A percentile compares a stretch with the other conserved stretches of the same genome.
phyloP scores from a whole-genome alignment of 2,797 vertebrate species.

The Menidia menidia region DNA sequence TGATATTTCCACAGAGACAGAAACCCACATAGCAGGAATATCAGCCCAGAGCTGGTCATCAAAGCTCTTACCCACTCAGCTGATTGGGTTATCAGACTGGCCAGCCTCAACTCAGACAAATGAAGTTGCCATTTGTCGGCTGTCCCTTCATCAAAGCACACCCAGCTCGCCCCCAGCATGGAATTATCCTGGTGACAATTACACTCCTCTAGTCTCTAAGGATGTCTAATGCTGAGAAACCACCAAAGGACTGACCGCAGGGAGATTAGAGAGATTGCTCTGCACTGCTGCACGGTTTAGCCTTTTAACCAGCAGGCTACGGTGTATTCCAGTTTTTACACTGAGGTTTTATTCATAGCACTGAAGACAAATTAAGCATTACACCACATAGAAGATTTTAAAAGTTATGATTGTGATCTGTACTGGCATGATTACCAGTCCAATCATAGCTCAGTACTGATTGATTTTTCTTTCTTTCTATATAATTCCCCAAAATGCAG shows the following conservation, averaged over 20 bases:
- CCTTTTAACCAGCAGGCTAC: slow-evolving; percentile 25
- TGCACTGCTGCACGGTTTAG: slow-evolving; percentile 52
- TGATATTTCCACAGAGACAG: slow-evolving; percentile 64
- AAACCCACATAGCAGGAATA: slow-evolving; percentile 45
- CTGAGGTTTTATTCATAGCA: slow-evolving; percentile 4
- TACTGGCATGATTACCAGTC: no score
- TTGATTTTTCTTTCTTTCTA: no score
- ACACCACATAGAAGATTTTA: no score
- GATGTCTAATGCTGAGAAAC: slow-evolving; percentile 53
- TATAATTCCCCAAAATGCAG: no score
- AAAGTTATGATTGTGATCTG: no score
- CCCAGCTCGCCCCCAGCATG: slow-evolving; percentile 46
- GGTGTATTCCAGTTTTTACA: slow-evolving; percentile 26
- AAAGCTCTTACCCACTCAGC: slow-evolving; percentile 61
- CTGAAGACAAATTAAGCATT: neutral
- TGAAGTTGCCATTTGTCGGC: slow-evolving; percentile 67
- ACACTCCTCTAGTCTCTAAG: slow-evolving; percentile 60
- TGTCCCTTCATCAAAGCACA: slow-evolving; percentile 44
- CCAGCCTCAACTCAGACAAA: slow-evolving; percentile 62
- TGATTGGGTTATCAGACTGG: slow-evolving; percentile 72
- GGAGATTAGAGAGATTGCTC: slow-evolving; percentile 70
- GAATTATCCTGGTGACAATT: slow-evolving; percentile 65
- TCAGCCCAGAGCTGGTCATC: slow-evolving; percentile 46
- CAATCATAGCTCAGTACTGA: no score
- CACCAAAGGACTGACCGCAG: slow-evolving; percentile 46